Conservation (phyloP, 2,113 vertebrate species). For the Microcebus tavaratra region DNA sequence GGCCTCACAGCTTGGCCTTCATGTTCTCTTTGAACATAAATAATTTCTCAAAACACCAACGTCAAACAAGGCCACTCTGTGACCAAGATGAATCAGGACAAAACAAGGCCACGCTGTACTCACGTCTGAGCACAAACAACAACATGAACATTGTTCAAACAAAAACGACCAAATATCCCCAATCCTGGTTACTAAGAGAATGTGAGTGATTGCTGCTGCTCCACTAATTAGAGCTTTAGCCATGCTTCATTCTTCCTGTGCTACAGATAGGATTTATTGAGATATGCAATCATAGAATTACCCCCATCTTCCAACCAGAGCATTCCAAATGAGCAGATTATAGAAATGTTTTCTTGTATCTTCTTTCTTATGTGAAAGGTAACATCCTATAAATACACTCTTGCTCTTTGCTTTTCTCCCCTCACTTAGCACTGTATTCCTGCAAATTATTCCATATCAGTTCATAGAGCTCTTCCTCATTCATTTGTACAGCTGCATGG, state of each 20-base stretch:
- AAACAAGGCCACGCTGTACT: conserved; percentile 21
- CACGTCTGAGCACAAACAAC: conserved; percentile 19
- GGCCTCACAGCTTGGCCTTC: not conserved
- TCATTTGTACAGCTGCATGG: not conserved
- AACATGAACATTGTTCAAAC: conserved; percentile 32
- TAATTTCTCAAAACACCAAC: not conserved
- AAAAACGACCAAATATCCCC: not conserved
- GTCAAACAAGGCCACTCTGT: conserved; percentile 45
- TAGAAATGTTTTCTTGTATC: not conserved
- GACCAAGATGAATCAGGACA: not conserved
- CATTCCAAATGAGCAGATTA: not conserved
- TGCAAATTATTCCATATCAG: not conserved
- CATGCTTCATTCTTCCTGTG: not conserved
- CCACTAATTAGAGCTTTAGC: not conserved
- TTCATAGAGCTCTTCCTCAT: not conserved
- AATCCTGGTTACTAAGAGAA: not conserved
- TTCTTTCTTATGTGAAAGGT: not conserved
- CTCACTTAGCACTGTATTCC: not conserved
- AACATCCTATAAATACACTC: not conserved
- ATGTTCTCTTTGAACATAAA: conserved; percentile 43
- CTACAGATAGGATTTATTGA: not conserved
- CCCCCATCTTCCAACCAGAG: not conserved
- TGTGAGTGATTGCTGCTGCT: not conserved
- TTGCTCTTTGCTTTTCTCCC: not conserved
- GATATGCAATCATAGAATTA: not conserved